Evolutionary conservation across 2,888 invertebrate genomes (phyloP), one percentile per base, ranked within the genome.

Genomic region (Achlya flavicornis): DNA sequence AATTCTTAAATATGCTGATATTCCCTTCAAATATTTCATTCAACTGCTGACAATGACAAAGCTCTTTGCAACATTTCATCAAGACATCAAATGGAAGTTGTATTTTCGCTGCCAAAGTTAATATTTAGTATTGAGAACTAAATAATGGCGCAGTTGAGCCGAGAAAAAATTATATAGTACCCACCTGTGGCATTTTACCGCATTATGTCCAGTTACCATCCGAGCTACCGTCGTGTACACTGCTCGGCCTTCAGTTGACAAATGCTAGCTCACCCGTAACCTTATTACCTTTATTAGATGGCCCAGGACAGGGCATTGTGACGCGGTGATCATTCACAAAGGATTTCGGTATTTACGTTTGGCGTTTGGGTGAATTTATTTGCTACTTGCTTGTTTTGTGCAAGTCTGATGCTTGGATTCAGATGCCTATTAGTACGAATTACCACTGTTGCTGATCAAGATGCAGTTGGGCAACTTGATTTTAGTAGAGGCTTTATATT

Each of bases 241-340:
- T n/a, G n/a, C 7, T 59, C 38, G 60, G 4, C 60, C 60, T 60
- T 60, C 60, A 26, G 11, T 41, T 60, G 43, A 60, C 26, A 60
- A 60, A 60, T 60, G 60, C 41, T 60, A 41, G 60, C 19, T 26
- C 41, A 60, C 60, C 60, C 41, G 19, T 60, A 41, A 60, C 60
- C 41, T 60, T 60, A 60, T 60, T 60, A 60, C 19, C 60, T 60
- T 41, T 60, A 26, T 41, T 60, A 41, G 60, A 38, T 43, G 26
- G 19, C 53, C 53, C 53, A 19, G 53, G 53, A 6, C 53, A 10
- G 53, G 19, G 7, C 53, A 5, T 19, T 19, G 53, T 41, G 60
- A 19, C 60, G 16, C 43, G 43, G 60, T 60, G 60, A 60, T 60
- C 60, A 60, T 60, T 60, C 60, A 43, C 14, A 60, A 26, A 60